phyloP scores from a whole-genome alignment of 30 jellyfish, hydroid and myxozoan species.

The Pseudorhiza aurosa region DNA sequence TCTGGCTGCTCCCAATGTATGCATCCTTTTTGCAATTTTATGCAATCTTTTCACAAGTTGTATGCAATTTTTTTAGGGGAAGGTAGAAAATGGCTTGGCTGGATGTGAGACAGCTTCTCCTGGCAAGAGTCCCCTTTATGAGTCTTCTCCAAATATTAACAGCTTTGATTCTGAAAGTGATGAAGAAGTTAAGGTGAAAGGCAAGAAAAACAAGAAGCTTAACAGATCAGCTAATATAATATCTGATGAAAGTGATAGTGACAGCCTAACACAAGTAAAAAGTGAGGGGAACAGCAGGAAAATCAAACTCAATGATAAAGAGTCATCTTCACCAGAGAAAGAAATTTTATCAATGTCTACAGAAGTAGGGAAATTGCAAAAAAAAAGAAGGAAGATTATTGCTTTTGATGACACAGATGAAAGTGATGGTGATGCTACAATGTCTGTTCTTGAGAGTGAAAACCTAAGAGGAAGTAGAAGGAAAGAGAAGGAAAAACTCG shows the following conservation, averaged over 20 bases:
- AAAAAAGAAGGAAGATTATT: neutral
- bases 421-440: neutral
- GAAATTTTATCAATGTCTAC: neutral
- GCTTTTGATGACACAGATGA: neutral
- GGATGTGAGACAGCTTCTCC: too few relatives aligned
- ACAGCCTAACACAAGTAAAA: neutral
- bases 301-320: neutral
- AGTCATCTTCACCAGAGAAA: neutral
- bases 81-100: too few relatives aligned
- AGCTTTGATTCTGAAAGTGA: neutral
- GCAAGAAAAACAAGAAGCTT: neutral
- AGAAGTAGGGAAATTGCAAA: neutral
- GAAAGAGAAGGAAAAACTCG: slow-evolving; percentile 5
- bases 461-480: slow-evolving; percentile 18
- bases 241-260: neutral
- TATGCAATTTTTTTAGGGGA: too few relatives aligned
- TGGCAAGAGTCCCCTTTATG: too few relatives aligned
- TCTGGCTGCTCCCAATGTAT: too few relatives aligned
- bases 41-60: too few relatives aligned
- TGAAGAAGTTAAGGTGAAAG: neutral
- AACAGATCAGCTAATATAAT: neutral
- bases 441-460: neutral
- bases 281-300: neutral
- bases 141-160: too few relatives aligned
- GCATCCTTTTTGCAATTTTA: too few relatives aligned